Evolutionary conservation across 2,888 invertebrate species (phyloP).

Genomic region (Stramonita haemastoma): DNA sequence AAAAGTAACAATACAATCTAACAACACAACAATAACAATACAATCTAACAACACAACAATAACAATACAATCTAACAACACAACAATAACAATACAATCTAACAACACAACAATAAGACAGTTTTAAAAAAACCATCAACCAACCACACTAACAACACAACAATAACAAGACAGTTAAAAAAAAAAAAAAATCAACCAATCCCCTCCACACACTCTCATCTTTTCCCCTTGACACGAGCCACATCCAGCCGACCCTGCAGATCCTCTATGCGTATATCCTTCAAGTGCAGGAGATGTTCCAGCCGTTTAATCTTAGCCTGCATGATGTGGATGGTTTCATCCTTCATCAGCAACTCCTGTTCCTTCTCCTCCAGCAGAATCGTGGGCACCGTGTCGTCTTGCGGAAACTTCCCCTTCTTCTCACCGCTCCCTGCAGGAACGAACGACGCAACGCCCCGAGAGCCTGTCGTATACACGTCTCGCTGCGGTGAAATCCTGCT

Average conservation of each 20-base stretch:
- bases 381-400: constrained; percentile 52
- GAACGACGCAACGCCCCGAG: background rate
- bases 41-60: no score
- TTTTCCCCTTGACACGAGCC: constrained; percentile 62
- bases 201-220: background rate
- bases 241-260: constrained; percentile 67
- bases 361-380: constrained; percentile 73
- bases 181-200: no score
- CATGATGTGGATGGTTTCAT: constrained; percentile 76
- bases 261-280: constrained; percentile 75
- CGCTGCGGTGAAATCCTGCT: background rate
- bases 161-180: no score
- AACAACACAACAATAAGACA: no score
- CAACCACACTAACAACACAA: no score
- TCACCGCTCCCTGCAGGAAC: background rate
- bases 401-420: background rate
- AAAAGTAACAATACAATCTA: no score
- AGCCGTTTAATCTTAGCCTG: constrained; percentile 75
- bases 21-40: no score
- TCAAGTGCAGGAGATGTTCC: constrained; percentile 75
- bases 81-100: no score
- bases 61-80: no score
- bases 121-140: no score
- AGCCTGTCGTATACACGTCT: background rate
- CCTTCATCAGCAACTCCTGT: constrained; percentile 75